Conservation (phyloP, 2,888 invertebrate genomes). For the Dione juno region DNA sequence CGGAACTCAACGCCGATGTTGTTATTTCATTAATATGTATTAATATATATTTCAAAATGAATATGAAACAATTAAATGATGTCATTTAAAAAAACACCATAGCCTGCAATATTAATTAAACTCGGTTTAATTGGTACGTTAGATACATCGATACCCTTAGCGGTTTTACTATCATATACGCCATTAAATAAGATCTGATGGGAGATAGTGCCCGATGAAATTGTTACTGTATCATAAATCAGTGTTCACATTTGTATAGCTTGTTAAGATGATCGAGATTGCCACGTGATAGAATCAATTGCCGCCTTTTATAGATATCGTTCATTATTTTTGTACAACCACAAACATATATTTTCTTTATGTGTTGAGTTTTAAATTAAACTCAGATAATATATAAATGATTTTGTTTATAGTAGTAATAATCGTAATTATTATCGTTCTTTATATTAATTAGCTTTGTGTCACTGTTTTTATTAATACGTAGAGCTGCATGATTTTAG, state of each 20-base stretch:
- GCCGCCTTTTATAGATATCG: slow-evolving; percentile 12
- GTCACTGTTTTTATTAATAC: too few species aligned
- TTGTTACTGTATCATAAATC: slow-evolving; percentile 44
- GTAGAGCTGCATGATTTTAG: too few species aligned
- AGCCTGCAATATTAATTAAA: slow-evolving; percentile 38
- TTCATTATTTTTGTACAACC: background rate
- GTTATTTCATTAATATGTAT: too few species aligned
- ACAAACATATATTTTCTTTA: background rate
- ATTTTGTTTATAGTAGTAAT: too few species aligned
- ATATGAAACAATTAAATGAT: too few species aligned
- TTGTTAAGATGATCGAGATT: slow-evolving; percentile 32
- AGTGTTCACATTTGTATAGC: slow-evolving; percentile 31
- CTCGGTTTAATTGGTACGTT: slow-evolving; percentile 40
- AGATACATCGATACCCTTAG: slow-evolving; percentile 28
- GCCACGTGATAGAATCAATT: slow-evolving; percentile 35
- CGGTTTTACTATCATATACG: slow-evolving; percentile 51
- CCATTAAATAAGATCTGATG: slow-evolving; percentile 49
- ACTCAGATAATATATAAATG: too few species aligned
- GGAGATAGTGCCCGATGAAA: slow-evolving; percentile 41
- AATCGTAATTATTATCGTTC: too few species aligned
- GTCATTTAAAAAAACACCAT: background rate
- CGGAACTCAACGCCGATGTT: too few species aligned
- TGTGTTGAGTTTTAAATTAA: too few species aligned
- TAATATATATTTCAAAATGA: too few species aligned
- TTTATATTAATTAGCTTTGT: too few species aligned